Conservation (phyloP, 2,888 invertebrate genomes). For the Acleris emargana region DNA sequence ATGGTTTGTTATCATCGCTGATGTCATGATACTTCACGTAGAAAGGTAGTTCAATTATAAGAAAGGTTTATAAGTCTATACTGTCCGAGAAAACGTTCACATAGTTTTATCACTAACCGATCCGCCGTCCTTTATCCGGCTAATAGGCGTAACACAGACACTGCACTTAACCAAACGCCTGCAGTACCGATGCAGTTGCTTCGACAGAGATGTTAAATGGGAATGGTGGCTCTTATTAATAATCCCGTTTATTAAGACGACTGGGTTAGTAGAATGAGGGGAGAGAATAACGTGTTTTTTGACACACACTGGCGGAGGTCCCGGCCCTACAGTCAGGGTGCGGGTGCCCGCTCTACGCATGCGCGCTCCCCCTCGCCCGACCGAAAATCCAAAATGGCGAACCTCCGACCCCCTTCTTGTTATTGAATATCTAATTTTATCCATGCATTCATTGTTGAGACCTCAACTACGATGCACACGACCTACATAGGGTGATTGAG, state of each 20-base stretch:
- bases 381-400: conserved; percentile 79
- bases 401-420: conserved; percentile 75
- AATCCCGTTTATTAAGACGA: conserved; percentile 72
- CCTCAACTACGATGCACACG: conserved; percentile 58
- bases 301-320: conserved; percentile 75
- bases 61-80: conserved; percentile 5
- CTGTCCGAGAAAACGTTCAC: conserved; percentile 13
- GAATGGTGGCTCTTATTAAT: conserved; percentile 60
- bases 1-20: conserved; percentile 22
- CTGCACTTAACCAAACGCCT: conserved; percentile 37
- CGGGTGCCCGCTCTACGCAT: conserved; percentile 72
- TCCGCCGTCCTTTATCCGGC: conserved; percentile 23
- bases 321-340: conserved; percentile 75
- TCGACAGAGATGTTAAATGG: conserved; percentile 42
- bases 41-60: not conserved
- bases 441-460: conserved; percentile 71
- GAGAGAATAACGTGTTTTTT: conserved; percentile 82
- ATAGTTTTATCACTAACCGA: conserved; percentile 21
- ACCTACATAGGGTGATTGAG: conserved; percentile 42
- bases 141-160: conserved; percentile 31
- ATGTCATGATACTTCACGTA: not conserved
- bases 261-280: conserved; percentile 80
- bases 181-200: conserved; percentile 17
- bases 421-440: conserved; percentile 84
- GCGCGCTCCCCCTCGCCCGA: conserved; percentile 73